A percentile compares a stretch with the other conserved stretches of the same genome.
Conservation (phyloP, 2,113 vertebrate species). For the Dicerorhinus sumatrensis region DNA sequence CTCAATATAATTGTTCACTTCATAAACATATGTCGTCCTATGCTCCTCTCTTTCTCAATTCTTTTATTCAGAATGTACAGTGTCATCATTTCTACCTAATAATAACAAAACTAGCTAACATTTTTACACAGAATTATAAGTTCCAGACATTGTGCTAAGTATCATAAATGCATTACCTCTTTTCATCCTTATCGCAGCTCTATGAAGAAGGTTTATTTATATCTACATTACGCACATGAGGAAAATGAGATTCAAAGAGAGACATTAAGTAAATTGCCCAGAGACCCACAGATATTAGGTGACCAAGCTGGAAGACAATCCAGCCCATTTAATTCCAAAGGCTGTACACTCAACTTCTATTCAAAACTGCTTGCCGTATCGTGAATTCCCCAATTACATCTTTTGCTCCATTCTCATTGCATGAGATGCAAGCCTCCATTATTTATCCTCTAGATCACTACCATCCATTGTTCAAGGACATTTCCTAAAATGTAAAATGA, state of each 20-base stretch:
- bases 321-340: background rate
- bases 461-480: background rate
- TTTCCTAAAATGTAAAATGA: background rate
- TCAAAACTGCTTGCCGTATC: background rate
- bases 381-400: background rate
- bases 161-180: background rate
- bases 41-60: background rate
- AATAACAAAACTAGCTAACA: background rate
- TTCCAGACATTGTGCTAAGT: background rate
- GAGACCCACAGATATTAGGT: background rate
- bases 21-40: background rate
- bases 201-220: background rate
- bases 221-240: background rate
- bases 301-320: background rate
- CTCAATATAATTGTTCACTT: background rate
- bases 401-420: background rate
- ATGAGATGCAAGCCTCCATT: background rate
- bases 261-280: background rate
- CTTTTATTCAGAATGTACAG: background rate
- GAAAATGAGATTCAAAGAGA: background rate
- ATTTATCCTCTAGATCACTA: background rate
- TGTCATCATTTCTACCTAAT: background rate
- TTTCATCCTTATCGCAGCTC: background rate
- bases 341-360: background rate
- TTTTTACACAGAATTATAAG: background rate